Base-by-base conservation (phyloP, 2,797 vertebrate species). In the Lagothrix lagotricha region DNA sequence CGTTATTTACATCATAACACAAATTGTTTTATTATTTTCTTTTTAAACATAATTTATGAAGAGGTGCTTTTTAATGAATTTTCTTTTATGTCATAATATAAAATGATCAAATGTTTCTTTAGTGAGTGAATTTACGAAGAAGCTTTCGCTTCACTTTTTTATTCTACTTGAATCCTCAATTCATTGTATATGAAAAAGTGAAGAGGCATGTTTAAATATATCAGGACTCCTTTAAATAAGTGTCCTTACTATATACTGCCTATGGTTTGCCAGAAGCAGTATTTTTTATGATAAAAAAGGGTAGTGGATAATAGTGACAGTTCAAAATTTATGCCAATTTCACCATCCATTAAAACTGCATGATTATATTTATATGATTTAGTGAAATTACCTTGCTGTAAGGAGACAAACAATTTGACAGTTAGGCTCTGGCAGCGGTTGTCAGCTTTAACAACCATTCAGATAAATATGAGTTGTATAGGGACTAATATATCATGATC, bases 351-450 rank as follows among this genome's bases (percentile, higher is more conserved):
- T 90, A 91, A 88, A 83, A 84, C 4, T 54, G 0, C 57, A 36
- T 88, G 79, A 41, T 76, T 90, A 77, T 93, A 84, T 81, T 90
- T 92, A 75, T 79, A 52, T 83, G 77, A 82, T 76, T 80, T 94
- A 70, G 6, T 72, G 30, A n/a, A 46, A 86, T 57, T 83, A 13
- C 9, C 39, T 80, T 93, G 6, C 22, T 57, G 9, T 48, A n/a
- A 77, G 83, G 41, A 58, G 30, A 9, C 19, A 72, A 96, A 95
- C 4, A n/a, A 1, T 61, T 85, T 52, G 24, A 95, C 33, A 20
- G 13, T 22, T 36, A 70, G 41, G 5, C 33, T 91, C 28, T 75
- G 12, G 7, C 20, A 81, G 5, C 85, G 64, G n/a, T 7, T 88
- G 33, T 92, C 64, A 86, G 30, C 9, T 89, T 97, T 92, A 90